Percentiles rank a stretch among this genome's conserved stretches.
Evolutionary conservation across 2,113 vertebrate species (phyloP).

Genomic region (Sturnus vulgaris): DNA sequence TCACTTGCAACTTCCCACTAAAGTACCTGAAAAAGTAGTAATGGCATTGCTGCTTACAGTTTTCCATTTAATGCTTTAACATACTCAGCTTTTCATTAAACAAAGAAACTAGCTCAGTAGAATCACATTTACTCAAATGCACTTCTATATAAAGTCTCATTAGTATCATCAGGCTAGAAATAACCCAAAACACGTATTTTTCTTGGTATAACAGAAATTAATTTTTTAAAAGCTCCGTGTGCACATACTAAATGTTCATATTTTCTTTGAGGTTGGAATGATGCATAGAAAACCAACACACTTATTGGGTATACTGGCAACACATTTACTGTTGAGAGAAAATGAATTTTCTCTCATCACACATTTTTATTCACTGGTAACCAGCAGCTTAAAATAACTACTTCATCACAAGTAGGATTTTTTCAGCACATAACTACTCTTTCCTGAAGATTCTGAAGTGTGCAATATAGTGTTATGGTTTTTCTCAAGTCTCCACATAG

Average conservation of each 20-base stretch:
- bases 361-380: background rate
- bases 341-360: background rate
- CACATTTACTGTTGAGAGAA: background rate
- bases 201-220: background rate
- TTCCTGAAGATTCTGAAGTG: background rate
- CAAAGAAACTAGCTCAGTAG: background rate
- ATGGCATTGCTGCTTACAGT: background rate
- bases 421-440: background rate
- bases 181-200: background rate
- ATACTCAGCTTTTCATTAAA: background rate
- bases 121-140: background rate
- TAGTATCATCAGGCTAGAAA: background rate
- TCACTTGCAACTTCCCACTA: conserved; percentile 24
- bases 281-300: background rate
- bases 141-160: background rate
- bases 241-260: background rate
- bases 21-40: conserved; percentile 52
- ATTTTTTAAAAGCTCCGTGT: background rate
- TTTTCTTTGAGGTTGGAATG: background rate
- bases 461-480: background rate
- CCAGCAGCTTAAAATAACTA: background rate
- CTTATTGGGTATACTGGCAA: background rate
- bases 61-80: background rate
- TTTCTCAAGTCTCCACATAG: background rate
- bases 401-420: background rate